These are phyloP conservation scores for Taphrorychus bicolor DNA, from an alignment of 2,888 invertebrate genomes.

Conservation along the genomic window DNA sequence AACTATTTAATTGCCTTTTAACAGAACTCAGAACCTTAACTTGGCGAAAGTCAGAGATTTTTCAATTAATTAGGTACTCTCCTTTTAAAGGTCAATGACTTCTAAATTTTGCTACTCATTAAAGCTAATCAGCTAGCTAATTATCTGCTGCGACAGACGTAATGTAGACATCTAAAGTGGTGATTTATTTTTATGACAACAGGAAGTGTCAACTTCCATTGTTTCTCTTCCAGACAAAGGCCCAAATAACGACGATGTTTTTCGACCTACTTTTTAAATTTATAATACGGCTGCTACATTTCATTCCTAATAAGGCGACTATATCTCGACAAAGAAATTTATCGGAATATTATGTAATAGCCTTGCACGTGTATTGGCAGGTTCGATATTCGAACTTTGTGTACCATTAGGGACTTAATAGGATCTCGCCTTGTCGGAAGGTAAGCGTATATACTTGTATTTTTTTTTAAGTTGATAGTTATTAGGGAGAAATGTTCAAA, in stretches of 20 bases:
- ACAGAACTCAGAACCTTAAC: background rate
- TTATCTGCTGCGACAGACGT: background rate
- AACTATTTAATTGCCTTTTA: background rate
- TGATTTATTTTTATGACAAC: background rate
- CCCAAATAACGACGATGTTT: background rate
- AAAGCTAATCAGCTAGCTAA: no score
- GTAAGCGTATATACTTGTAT: background rate
- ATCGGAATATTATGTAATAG: background rate
- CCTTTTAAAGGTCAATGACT: background rate
- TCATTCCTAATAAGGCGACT: background rate
- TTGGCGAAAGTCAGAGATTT: background rate
- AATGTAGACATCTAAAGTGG: background rate
- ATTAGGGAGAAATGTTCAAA: background rate
- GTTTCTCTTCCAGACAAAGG: background rate
- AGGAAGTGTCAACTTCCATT: background rate
- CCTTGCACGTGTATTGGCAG: background rate
- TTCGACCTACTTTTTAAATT: background rate
- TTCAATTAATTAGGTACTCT: no score
- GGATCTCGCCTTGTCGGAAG: background rate
- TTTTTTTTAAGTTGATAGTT: background rate
- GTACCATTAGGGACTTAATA: background rate
- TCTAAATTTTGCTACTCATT: no score
- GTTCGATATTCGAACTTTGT: background rate
- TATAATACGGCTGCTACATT: background rate
- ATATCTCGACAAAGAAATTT: background rate